These are phyloP conservation scores for Sardina pilchardus DNA, from an alignment of 2,113 vertebrate genomes.

Conservation along the genomic window DNA sequence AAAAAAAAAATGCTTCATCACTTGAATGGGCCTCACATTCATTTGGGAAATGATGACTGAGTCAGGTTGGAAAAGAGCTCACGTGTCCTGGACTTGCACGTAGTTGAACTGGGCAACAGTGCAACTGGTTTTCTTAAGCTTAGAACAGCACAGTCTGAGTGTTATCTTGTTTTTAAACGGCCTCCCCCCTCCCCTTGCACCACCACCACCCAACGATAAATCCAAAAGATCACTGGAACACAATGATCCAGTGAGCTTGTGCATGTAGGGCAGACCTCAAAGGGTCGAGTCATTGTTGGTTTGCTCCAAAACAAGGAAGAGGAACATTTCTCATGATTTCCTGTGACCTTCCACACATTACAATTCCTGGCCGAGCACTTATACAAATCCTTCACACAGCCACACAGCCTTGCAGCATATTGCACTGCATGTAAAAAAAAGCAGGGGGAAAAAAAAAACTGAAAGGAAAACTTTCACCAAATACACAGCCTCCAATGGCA, in stretches of 20 bases:
- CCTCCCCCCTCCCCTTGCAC: background rate
- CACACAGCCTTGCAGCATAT: background rate
- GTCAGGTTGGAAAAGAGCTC: background rate
- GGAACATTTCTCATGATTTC: constrained; percentile 32
- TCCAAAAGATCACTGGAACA: constrained; percentile 20
- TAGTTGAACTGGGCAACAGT: constrained; percentile 5
- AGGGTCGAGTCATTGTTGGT: constrained; percentile 23
- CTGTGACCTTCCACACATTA: constrained; percentile 35
- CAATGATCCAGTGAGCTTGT: background rate
- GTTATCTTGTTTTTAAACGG: constrained; percentile 21
- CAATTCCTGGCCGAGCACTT: constrained; percentile 12
- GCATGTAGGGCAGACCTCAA: constrained; percentile 23
- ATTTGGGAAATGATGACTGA: background rate
- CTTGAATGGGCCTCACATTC: background rate
- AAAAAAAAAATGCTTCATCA: background rate
- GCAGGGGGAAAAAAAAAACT: too few species aligned
- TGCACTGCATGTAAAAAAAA: background rate
- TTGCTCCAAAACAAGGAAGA: constrained; percentile 31
- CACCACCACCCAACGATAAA: background rate
- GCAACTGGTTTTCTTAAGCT: background rate
- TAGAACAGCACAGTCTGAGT: background rate
- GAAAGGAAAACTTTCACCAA: background rate
- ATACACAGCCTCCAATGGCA: background rate
- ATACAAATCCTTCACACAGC: background rate
- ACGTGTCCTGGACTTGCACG: background rate